A percentile compares a stretch with the other conserved stretches of the same genome.
Evolutionary conservation across 2,888 invertebrate species (phyloP).

Genomic region (Epistrophe grossulariae): DNA sequence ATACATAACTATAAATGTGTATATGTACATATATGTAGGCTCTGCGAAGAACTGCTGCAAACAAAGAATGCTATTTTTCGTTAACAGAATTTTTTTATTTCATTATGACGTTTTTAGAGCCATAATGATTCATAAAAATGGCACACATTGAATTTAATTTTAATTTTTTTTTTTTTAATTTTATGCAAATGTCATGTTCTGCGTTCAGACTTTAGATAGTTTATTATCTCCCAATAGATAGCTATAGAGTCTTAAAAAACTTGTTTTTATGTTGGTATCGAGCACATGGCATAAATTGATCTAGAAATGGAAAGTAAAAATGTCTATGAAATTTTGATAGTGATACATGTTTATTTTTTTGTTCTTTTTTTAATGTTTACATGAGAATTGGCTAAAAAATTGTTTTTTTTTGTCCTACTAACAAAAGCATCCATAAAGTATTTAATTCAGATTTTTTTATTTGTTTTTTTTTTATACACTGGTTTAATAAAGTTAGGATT

Average conservation of each 20-base stretch:
- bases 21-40: background rate
- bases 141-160: constrained; percentile 4
- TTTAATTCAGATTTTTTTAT: too few species aligned
- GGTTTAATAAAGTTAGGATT: too few species aligned
- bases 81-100: background rate
- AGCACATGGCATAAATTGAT: constrained; percentile 11
- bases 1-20: background rate
- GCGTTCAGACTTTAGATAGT: background rate
- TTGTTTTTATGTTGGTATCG: constrained; percentile 31
- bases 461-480: too few species aligned
- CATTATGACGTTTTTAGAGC: constrained; percentile 12
- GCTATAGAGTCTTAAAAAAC: constrained; percentile 35
- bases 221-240: constrained; percentile 26
- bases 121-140: constrained; percentile 49
- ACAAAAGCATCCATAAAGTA: too few species aligned
- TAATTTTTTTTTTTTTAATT: constrained; percentile 18
- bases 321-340: background rate
- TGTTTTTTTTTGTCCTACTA: too few species aligned
- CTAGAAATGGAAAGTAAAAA: constrained; percentile 44
- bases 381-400: background rate
- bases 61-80: constrained; percentile 35
- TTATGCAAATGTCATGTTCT: constrained; percentile 30
- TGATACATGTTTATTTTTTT: constrained; percentile 3
- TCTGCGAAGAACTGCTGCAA: background rate
- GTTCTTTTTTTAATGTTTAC: background rate